Base-by-base conservation (phyloP, 2,797 vertebrate genomes). In the Acipenser transmontanus region DNA sequence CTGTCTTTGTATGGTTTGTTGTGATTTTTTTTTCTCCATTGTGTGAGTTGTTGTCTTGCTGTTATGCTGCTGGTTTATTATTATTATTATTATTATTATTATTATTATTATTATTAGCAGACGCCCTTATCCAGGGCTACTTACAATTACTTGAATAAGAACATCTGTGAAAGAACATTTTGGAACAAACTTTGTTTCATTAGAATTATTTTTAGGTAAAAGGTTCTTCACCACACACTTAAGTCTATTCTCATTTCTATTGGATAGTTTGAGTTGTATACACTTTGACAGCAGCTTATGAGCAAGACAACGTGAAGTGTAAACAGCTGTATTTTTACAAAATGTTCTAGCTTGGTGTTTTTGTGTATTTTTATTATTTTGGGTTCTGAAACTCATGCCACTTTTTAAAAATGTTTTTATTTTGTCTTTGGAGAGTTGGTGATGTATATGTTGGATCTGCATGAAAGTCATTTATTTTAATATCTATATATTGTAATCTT, bases 371-470 rank as follows among this genome's bases (percentile, higher is more conserved):
- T 56, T 73, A 17, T 63, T 14, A 67, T 49, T 68, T 67, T 54
- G 8, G 66, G 54, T 54, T 50, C 34, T 54, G 50, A 14, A 20
- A 69, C 69, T 65, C 75, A 52, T 76, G 69, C 64, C 72, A 34
- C 73, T 62, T 69, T 63, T 70, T 75, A 61, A n/a, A n/a, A n/a
- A n/a, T 73, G 77, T 75, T 72, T 77, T 74, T 69, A 74, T 20
- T 12, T 48, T 10, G 34, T 66, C 66, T 77, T 73, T 69, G 71
- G 74, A 70, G 68, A 70, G 68, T 71, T 20, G 73, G 73, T 78
- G 85, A 85, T 81, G 75, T 70, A 50, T 76, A 64, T 66, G 63
- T 71, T 61, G 66, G 66, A 64, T 67, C 50, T 68, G 59, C 73
- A 61, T 75, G 69, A 60, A 76, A 71, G 65, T 69, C 64, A 34